Evolutionary conservation across 2,797 vertebrate species (phyloP), one percentile per base, ranked within the genome.

Genomic region (Mus caroli): DNA sequence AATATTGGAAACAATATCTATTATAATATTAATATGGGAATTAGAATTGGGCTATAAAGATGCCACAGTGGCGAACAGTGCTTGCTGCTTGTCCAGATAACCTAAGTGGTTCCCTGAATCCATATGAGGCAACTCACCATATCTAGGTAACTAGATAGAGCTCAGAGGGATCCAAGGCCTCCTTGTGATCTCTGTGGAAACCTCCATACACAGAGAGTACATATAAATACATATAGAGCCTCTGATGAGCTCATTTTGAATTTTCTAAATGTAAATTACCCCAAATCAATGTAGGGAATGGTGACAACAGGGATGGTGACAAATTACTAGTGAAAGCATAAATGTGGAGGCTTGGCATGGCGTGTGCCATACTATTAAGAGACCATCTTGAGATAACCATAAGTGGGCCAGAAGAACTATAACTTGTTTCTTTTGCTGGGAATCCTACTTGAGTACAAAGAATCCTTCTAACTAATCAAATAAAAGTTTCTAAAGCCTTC

Each of bases 171-270:
- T 24, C 83, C 28, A 85, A 24, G 52, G 31, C 31, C 7, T 12
- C 31, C 20, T 67, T 46, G 40, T 64, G 37, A 46, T 84, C 15
- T 84, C 17, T 50, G 20, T 50, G 43, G 12, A 31, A 84, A n/a
- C 62, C 31, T 6, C 52, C 43, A 67, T 6, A 52, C 43, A 85
- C 9, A 50, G 43, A 52, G 11, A 17, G 24, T 34, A 64, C 46
- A 85, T 3, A 67, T 20, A 85, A 85, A 10, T 8, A n/a, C 17
- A n/a, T 17, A 71, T 8, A 19, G 37, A 75, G 79, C 13, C 14
- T 84, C 20, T 37, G 91, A 56, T 64, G 14, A 95, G 62, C 12
- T 69, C 60, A 40, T 50, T 95, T 88, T 64, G 11, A 94, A 52
- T 73, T 93, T 86, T 75, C 37, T 91, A 9, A 80, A 58, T 9